Conservation (phyloP, 2,113 vertebrate species). For the Malurus elegans region DNA sequence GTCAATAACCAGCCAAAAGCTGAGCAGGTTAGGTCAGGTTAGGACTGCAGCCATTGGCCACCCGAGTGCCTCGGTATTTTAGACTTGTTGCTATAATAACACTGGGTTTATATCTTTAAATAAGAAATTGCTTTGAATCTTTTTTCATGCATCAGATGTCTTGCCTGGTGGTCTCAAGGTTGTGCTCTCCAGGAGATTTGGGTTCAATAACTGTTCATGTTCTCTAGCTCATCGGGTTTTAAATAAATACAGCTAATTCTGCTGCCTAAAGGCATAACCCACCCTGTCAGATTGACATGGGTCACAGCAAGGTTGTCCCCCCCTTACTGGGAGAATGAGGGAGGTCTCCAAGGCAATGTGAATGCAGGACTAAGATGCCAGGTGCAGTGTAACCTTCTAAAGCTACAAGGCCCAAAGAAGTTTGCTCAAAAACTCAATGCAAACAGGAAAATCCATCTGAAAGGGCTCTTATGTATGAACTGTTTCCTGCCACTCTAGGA, state of each 20-base stretch:
- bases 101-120: background rate
- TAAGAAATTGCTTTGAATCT: background rate
- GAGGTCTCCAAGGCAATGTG: background rate
- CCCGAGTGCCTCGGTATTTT: background rate
- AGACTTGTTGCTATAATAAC: background rate
- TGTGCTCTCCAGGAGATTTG: background rate
- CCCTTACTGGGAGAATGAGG: background rate
- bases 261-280: constrained; percentile 13
- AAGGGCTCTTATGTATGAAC: background rate
- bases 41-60: constrained; percentile 1
- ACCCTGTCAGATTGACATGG: background rate
- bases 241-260: constrained; percentile 51
- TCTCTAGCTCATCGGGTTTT: background rate
- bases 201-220: background rate
- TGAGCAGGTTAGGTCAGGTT: constrained; percentile 47
- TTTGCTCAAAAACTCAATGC: background rate
- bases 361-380: background rate
- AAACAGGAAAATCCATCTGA: background rate
- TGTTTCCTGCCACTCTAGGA: background rate
- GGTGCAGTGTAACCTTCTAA: background rate
- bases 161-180: constrained; percentile 23
- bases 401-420: background rate
- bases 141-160: background rate
- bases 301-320: constrained; percentile 16
- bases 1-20: constrained; percentile 7